phyloP scores from a whole-genome alignment of 1,140 invertebrate species.

The Leptinotarsa texana region DNA sequence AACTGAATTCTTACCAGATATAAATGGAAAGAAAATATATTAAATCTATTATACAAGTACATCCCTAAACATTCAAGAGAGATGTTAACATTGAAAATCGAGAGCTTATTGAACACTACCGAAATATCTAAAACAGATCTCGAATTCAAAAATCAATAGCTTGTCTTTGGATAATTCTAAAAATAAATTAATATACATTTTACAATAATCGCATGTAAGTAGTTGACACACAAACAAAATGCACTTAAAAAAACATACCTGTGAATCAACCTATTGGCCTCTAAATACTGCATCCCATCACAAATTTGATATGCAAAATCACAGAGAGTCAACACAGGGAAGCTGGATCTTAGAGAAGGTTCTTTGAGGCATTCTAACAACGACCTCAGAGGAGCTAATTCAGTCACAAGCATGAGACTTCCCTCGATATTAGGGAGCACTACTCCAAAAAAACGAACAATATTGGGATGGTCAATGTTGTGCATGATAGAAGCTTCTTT shows the following conservation, averaged over 20 bases:
- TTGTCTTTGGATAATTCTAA: too few relatives aligned
- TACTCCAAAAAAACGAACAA: conserved; percentile 95
- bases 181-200: too few relatives aligned
- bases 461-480: conserved; percentile 94
- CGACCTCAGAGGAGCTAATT: conserved; percentile 87
- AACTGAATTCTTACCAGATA: too few relatives aligned
- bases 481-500: conserved; percentile 99
- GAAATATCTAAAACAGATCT: too few relatives aligned
- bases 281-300: conserved; percentile 95
- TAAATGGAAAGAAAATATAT: too few relatives aligned
- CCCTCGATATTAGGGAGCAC: conserved; percentile 84
- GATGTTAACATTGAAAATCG: too few relatives aligned
- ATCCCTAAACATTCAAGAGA: too few relatives aligned
- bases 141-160: too few relatives aligned
- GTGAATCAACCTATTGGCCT: conserved; percentile 92
- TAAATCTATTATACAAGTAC: too few relatives aligned
- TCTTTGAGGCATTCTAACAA: conserved; percentile 95
- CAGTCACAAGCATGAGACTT: conserved; percentile 93
- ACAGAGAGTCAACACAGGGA: conserved; percentile 85
- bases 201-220: too few relatives aligned
- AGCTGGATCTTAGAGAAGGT: conserved; percentile 81
- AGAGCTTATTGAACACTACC: too few relatives aligned
- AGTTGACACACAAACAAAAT: too few relatives aligned
- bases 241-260: conserved; percentile 56
- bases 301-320: conserved; percentile 94